phyloP scores from a whole-genome alignment of 2,888 invertebrate species.

The Cryptosula pallasiana region DNA sequence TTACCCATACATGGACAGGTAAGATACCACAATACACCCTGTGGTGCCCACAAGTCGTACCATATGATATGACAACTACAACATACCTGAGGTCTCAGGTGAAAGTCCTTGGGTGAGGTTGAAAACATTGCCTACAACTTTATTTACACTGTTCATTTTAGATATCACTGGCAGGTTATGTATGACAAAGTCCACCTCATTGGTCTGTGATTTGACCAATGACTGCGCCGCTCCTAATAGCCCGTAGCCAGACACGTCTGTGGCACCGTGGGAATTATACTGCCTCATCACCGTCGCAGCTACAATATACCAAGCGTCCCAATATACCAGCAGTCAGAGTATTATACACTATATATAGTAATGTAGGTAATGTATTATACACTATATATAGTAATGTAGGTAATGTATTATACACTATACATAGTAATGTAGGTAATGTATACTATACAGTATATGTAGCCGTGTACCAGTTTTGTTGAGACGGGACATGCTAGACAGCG shows the following conservation, averaged over 20 bases:
- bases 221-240: conserved; percentile 13
- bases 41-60: too few relatives aligned
- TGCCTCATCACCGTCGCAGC: conserved; percentile 6
- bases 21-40: too few relatives aligned
- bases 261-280: conserved; percentile 16
- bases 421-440: too few relatives aligned
- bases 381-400: too few relatives aligned
- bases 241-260: conserved; percentile 10
- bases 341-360: too few relatives aligned
- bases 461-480: conserved; percentile 66
- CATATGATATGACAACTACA: too few relatives aligned
- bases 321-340: too few relatives aligned
- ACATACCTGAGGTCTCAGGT: conserved; percentile 18
- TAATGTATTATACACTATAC: too few relatives aligned
- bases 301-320: too few relatives aligned
- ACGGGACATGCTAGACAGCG: conserved; percentile 68
- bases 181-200: conserved; percentile 18
- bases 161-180: conserved; percentile 17
- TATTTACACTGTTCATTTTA: conserved; percentile 13
- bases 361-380: too few relatives aligned
- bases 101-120: not conserved
- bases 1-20: too few relatives aligned
- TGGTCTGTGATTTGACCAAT: conserved; percentile 2
- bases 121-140: conserved; percentile 13
- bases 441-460: too few relatives aligned